Evolutionary conservation across 1,140 invertebrate genomes (phyloP), one percentile per base, ranked within the genome.

Genomic region (Ips nitidus): DNA sequence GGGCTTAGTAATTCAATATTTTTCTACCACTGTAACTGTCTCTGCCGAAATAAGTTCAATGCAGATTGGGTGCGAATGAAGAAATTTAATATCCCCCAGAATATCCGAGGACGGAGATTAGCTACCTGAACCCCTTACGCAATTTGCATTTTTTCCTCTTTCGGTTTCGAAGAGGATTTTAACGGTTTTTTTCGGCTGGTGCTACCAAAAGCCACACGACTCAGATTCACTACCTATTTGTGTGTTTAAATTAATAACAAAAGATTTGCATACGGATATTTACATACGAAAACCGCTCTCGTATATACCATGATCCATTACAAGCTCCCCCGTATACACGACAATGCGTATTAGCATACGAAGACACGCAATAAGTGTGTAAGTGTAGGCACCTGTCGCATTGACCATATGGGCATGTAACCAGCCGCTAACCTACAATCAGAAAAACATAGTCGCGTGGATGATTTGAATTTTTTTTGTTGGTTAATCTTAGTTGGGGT

Each of bases 301-400:
- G 22, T 22, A 22, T 22, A 22, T 22, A 22, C 22, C 22, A 22
- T 22, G 22, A 22, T 22, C 22, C 22, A 22, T 22, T 22, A 22
- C 6, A 50, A 50, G 45, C 45, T 50, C 45, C 45, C 45, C 45
- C 45, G 45, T 50, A 50, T 50, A 22, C 6, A 22, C 22, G 45
- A 50, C 45, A 50, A 61, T n/a, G 41, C 47, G 59, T 47, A 22
- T 61, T 61, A 45, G 38, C 59, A 61, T 61, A 61, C 38, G 41
- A 61, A 36, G 59, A 50, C 59, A 61, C 59, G 59, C 59, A 50
- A 61, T 61, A 61, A 45, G 59, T 37, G 43, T 61, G 59, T 61
- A 45, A 61, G 43, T 45, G 43, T 61, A 61, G 43, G 43, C 59
- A 61, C 59, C 59, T 61, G 59, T 61, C 56, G 41, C 8, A 58